Evolutionary conservation across 2,888 invertebrate species (phyloP).

Genomic region (Scotopteryx bipunctaria): DNA sequence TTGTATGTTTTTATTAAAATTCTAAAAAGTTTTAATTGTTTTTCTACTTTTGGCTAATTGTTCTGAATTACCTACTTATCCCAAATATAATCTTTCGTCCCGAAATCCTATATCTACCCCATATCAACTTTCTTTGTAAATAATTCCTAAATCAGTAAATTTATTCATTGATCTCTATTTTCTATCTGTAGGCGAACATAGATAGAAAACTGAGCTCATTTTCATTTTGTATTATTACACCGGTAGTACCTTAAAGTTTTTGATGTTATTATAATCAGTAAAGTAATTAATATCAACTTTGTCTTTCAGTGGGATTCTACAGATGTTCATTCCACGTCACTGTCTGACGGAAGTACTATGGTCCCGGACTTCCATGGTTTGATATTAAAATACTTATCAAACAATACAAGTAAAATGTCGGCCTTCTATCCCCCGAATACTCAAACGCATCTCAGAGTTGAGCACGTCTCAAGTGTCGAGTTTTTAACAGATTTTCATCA

Average conservation of each 20-base stretch:
- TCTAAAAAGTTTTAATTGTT: constrained; percentile 8
- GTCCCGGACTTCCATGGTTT: constrained; percentile 58
- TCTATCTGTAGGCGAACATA: too few species aligned
- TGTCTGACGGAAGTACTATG: constrained; percentile 56
- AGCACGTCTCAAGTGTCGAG: too few species aligned
- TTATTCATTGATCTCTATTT: too few species aligned
- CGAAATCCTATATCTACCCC: background rate
- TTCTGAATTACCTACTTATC: background rate
- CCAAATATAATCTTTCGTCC: background rate
- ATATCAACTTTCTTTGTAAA: background rate
- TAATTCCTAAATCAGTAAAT: too few species aligned
- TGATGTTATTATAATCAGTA: background rate
- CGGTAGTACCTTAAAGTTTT: too few species aligned
- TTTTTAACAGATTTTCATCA: too few species aligned
- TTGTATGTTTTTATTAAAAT: constrained; percentile 16
- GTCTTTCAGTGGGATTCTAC: constrained; percentile 59
- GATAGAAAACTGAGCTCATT: too few species aligned
- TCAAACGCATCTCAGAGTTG: too few species aligned
- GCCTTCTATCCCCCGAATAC: too few species aligned
- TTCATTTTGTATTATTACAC: too few species aligned
- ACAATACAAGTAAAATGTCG: too few species aligned
- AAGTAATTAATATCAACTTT: constrained; percentile 13
- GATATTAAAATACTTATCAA: constrained; percentile 33
- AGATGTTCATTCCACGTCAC: constrained; percentile 53
- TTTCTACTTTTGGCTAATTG: constrained; percentile 4